Base-by-base conservation (phyloP, 2,888 invertebrate species). In the Aphrophora alni region DNA sequence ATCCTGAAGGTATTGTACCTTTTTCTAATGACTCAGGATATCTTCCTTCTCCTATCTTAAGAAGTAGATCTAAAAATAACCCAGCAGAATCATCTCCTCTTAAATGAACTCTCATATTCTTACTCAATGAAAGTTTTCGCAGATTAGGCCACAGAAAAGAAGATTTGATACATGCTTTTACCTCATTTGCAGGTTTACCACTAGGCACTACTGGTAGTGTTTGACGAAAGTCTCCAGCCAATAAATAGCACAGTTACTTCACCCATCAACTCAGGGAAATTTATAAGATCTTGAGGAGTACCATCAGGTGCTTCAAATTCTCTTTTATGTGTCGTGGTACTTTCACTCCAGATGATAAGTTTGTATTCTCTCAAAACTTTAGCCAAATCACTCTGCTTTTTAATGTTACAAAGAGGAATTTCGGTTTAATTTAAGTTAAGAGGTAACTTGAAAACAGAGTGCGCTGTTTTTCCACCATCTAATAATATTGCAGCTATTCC, bases 401-500 rank as follows among this genome's bases (percentile, higher is more conserved):
- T 51, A 17, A 75, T 75, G 44, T 75, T 75, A 38, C 44, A 44
- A 44, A 26, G 25, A 25, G 70, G 28, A 73, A 27, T 73, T 73
- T 38, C 24, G 17, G 26, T 26, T 5, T 70, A 70, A 21, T 70
- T 25, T 14, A 44, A 44, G 17, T 44, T n/a, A n/a, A n/a, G n/a
- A n/a, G n/a, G n/a, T n/a, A n/a, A n/a, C n/a, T n/a, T n/a, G n/a
- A n/a, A n/a, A n/a, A n/a, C n/a, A n/a, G n/a, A n/a, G n/a, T n/a
- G n/a, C n/a, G n/a, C n/a, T n/a, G n/a, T n/a, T n/a, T 44, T 14
- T 14, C 44, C 44, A 44, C 44, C 44, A 14, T 7, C 44, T 44
- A 44, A 44, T 14, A 44, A 44, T 14, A 14, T 44, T 44, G 44
- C 44, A 14, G 44, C 44, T 81, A 89, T 89, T n/a, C 89, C 88